These are phyloP conservation scores for Willisornis vidua DNA, from an alignment of 2,113 vertebrate genomes.

Conservation along the genomic window DNA sequence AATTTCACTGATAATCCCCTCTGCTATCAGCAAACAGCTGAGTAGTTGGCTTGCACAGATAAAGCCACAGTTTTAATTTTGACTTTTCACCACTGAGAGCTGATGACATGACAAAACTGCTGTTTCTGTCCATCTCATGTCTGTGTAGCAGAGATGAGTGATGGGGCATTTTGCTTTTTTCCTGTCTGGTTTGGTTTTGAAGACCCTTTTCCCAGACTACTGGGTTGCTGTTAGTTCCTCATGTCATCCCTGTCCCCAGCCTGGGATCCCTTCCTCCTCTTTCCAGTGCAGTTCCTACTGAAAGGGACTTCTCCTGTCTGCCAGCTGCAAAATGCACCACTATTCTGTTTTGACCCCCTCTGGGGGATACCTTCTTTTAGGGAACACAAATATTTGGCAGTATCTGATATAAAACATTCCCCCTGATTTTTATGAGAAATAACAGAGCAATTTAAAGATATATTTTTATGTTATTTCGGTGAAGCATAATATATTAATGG, in stretches of 20 bases:
- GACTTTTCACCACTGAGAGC: not conserved
- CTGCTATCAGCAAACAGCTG: not conserved
- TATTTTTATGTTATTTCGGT: constrained; percentile 46
- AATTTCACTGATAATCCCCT: not conserved
- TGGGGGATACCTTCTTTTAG: not conserved
- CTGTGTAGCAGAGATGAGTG: not conserved
- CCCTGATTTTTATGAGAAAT: constrained; percentile 33
- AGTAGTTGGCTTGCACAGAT: not conserved
- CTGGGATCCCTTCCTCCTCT: not conserved
- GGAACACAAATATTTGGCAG: constrained; percentile 42
- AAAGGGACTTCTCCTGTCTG: not conserved
- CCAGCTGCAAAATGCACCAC: constrained; percentile 24
- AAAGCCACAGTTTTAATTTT: not conserved
- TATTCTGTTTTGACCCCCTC: constrained; percentile 6
- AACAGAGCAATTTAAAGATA: constrained; percentile 53
- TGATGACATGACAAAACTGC: not conserved
- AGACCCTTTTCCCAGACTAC: not conserved
- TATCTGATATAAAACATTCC: constrained; percentile 11
- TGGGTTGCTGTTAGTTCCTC: not conserved
- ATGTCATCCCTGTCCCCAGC: not conserved
- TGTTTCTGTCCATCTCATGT: not conserved
- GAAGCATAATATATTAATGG: constrained; percentile 65
- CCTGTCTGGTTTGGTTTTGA: not conserved
- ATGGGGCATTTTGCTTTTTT: not conserved
- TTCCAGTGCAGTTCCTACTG: not conserved